These are phyloP conservation scores for Archips xylosteana DNA, from an alignment of 2,888 invertebrate species.

Conservation along the genomic window DNA sequence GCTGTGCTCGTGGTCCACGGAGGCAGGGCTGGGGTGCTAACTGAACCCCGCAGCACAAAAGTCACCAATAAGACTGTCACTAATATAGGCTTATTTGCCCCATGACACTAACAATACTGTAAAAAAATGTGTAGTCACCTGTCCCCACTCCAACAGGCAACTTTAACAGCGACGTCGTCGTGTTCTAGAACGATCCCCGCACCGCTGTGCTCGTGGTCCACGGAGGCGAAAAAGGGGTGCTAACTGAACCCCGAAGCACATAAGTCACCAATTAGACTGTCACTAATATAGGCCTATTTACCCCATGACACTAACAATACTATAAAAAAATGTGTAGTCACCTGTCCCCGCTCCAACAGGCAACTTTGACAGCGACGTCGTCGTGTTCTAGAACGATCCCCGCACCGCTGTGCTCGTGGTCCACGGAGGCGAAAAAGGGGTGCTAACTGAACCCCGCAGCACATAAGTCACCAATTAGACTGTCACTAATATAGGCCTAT, in stretches of 20 bases:
- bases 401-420: conserved; percentile 45
- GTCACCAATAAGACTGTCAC: conserved; percentile 52
- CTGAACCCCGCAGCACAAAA: conserved; percentile 91
- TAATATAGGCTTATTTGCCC: too few relatives aligned
- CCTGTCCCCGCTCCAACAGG: conserved; percentile 55
- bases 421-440: conserved; percentile 48
- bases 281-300: too few relatives aligned
- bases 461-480: too few relatives aligned
- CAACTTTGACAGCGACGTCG: conserved; percentile 54
- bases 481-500: too few relatives aligned
- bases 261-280: conserved; percentile 68
- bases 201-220: conserved; percentile 52
- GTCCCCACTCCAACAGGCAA: too few relatives aligned
- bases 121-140: neutral
- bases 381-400: conserved; percentile 58
- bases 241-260: conserved; percentile 89
- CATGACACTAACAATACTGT: neutral
- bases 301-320: neutral
- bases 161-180: conserved; percentile 29
- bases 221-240: conserved; percentile 50
- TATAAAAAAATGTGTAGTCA: neutral
- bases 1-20: conserved; percentile 54
- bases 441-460: too few relatives aligned
- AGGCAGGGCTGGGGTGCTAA: conserved; percentile 51
- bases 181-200: too few relatives aligned